phyloP scores from a whole-genome alignment of 1,140 invertebrate species.

The Aphaenogaster ashmeadi region DNA sequence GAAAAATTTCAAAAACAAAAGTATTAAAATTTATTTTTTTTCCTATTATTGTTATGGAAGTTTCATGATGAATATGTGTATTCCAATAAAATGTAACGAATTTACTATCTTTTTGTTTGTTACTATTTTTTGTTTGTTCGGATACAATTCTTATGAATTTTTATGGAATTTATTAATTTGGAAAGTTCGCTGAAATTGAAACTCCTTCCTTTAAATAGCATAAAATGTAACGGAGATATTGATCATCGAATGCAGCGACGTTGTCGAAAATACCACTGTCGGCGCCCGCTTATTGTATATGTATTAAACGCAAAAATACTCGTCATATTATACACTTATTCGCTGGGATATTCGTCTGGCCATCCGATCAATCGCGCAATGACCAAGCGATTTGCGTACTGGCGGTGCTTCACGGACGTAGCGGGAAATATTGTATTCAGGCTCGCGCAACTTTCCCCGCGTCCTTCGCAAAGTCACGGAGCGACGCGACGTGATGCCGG shows the following conservation, averaged over 20 bases:
- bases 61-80: slow-evolving; percentile 1
- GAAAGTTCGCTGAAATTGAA: neutral
- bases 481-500: neutral
- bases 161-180: neutral
- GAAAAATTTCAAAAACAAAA: slow-evolving; percentile 1
- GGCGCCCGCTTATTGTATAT: neutral
- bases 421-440: slow-evolving; percentile 50
- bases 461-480: slow-evolving; percentile 43
- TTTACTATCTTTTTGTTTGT: neutral
- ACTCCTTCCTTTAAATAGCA: neutral
- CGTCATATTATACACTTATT: neutral
- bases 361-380: slow-evolving; percentile 28
- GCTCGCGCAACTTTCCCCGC: neutral
- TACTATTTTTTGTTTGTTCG: no score
- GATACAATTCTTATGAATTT: neutral
- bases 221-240: neutral
- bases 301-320: slow-evolving; percentile 9
- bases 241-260: neutral
- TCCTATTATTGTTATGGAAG: neutral
- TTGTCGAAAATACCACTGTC: neutral
- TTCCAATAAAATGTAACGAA: neutral
- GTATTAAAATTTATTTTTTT: slow-evolving; percentile 17
- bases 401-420: neutral
- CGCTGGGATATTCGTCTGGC: slow-evolving; percentile 9
- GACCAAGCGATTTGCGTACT: slow-evolving; percentile 6